Base-by-base conservation (phyloP, 2,797 vertebrate species). In the Tarsius wallacei region DNA sequence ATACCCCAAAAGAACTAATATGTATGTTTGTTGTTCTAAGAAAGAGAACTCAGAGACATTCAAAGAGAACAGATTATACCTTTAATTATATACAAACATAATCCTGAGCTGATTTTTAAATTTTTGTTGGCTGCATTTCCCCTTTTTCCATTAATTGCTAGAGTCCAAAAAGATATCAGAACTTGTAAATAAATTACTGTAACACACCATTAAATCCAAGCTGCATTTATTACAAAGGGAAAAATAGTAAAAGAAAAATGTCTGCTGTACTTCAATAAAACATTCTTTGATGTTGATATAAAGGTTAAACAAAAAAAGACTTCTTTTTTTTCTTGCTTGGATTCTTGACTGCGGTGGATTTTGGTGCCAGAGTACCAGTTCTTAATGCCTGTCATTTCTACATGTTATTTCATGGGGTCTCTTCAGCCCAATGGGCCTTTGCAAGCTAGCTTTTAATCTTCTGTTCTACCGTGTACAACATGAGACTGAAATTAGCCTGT, bases 11-110 rank as follows among this genome's bases (percentile, higher is more conserved):
- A 98, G 97, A 98, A 98, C 97, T 98, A 98, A 98, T 98, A 97
- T 98, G 99, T 98, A 96, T 99, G 97, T 98, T 99, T 98, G 98
- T 98, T 98, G 96, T 98, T 99, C 98, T 98, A 99, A 98, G 98
- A 98, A 94, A 95, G 93, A 98, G 98, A 98, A 98, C 98, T 95
- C 83, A 95, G 97, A 98, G 97, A 98, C 99, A 98, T 98, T 99
- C 98, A 98, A 97, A 98, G 98, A 98, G 98, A 99, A 99, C 98
- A 98, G 98, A 98, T 99, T 98, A 98, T 98, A 98, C 98, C 98
- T 99, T 99, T 99, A 99, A 98, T 99, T 99, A 98, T 96, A 98
- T 98, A 98, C 98, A 98, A 98, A 99, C 97, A 98, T 97, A 97
- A 98, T 98, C 98, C 98, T 97, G 97, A 98, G 97, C 98, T 98